These are phyloP conservation scores for Masnerella sp. DNA, from an alignment of 2,888 invertebrate genomes.

Conservation along the genomic window DNA sequence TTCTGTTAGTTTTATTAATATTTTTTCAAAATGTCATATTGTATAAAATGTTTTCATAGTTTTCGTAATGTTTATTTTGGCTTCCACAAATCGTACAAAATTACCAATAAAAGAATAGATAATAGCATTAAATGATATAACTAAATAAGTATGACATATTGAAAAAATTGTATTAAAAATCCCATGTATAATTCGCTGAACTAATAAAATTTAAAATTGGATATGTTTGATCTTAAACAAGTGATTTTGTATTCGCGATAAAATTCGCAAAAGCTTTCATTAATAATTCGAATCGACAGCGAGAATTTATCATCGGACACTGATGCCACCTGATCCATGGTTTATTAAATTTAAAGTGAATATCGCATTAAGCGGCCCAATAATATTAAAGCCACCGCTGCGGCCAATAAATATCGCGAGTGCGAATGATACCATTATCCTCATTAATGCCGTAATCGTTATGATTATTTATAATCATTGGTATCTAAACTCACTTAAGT, in stretches of 20 bases:
- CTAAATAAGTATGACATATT: no score
- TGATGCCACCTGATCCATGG: conserved; percentile 33
- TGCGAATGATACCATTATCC: conserved; percentile 56
- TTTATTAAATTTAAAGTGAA: conserved; percentile 52
- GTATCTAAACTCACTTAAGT: conserved; percentile 36
- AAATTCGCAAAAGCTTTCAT: neutral
- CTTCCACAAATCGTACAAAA: no score
- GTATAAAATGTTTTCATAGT: no score
- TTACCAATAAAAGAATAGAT: no score
- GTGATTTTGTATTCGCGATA: neutral
- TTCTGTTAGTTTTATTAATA: no score
- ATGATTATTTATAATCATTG: conserved; percentile 51
- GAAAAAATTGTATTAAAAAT: no score
- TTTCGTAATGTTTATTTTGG: no score
- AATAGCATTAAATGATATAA: no score
- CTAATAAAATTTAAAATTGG: no score
- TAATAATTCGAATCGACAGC: conserved; percentile 16
- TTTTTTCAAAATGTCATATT: no score
- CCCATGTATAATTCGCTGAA: no score
- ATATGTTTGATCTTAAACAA: no score
- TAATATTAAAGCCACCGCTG: conserved; percentile 47
- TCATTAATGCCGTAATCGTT: conserved; percentile 55
- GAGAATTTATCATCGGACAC: conserved; percentile 15
- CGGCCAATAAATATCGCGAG: conserved; percentile 39
- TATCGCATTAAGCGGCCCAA: conserved; percentile 44